Percentiles rank a stretch among this genome's conserved stretches.
These are phyloP conservation scores for Heliconius sara DNA, from an alignment of 2,888 invertebrate species.

Conservation along the genomic window DNA sequence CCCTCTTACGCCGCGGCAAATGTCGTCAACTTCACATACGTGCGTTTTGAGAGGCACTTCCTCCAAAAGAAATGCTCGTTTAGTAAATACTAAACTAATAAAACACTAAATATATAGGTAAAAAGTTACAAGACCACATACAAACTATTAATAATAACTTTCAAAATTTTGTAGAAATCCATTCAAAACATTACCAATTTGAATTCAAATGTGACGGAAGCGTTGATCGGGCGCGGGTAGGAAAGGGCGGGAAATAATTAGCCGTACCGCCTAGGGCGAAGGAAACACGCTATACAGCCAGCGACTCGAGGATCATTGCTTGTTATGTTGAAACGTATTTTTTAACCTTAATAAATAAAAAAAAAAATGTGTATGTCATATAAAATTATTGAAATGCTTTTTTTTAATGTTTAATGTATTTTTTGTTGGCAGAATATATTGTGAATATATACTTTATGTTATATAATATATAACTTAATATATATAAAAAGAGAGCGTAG, in stretches of 20 bases:
- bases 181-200: constrained; percentile 45
- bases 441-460: background rate
- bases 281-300: constrained; percentile 62
- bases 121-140: background rate
- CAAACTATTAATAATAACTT: background rate
- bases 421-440: background rate
- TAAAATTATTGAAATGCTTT: constrained; percentile 14
- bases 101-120: background rate
- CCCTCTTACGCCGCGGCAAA: no score
- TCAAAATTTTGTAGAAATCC: background rate
- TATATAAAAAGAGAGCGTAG: background rate
- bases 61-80: no score
- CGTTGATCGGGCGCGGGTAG: constrained; percentile 54
- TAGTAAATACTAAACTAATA: no score
- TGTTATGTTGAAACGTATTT: constrained; percentile 28
- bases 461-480: no score
- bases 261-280: constrained; percentile 66
- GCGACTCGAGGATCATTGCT: constrained; percentile 31
- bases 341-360: constrained; percentile 17
- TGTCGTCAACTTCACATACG: no score
- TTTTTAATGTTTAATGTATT: background rate
- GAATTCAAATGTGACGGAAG: constrained; percentile 48
- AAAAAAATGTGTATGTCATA: constrained; percentile 9
- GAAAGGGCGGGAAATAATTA: constrained; percentile 81
- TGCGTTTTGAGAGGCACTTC: no score